A percentile compares a stretch with the other conserved stretches of the same genome.
Evolutionary conservation across 2,113 vertebrate genomes (phyloP).

Genomic region (Halichoeres trimaculatus): DNA sequence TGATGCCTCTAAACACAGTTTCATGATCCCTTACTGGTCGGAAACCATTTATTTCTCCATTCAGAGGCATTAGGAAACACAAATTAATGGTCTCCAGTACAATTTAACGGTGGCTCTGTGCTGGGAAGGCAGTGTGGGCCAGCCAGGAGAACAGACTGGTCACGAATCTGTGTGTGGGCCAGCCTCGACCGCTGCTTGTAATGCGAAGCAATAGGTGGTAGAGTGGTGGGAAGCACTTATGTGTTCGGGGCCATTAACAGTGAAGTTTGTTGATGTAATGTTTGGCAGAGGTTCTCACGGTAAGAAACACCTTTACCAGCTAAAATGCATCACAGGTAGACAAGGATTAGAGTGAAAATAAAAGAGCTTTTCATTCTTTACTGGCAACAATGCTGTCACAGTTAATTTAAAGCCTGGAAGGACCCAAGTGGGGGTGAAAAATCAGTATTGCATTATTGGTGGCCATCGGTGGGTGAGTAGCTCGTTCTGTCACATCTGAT

Average conservation of each 20-base stretch:
- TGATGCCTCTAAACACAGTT: constrained; percentile 66
- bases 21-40: constrained; percentile 46
- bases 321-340: constrained; percentile 28
- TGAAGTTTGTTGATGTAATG: constrained; percentile 68
- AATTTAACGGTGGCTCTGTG: constrained; percentile 68
- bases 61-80: constrained; percentile 63
- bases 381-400: constrained; percentile 1
- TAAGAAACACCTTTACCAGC: constrained; percentile 56
- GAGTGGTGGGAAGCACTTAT: constrained; percentile 56
- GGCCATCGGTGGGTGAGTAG: background rate
- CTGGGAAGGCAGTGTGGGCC: constrained; percentile 71
- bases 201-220: constrained; percentile 61
- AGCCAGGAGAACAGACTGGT: constrained; percentile 60
- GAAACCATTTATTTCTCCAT: constrained; percentile 74
- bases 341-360: constrained; percentile 33
- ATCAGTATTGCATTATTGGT: background rate
- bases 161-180: constrained; percentile 66
- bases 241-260: constrained; percentile 58
- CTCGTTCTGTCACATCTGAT: background rate
- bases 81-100: constrained; percentile 60
- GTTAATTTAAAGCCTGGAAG: background rate
- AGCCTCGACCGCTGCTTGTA: constrained; percentile 60
- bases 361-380: constrained; percentile 27
- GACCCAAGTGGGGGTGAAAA: background rate
- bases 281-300: constrained; percentile 52